These are phyloP conservation scores for Ecliptopera silaceata DNA, from an alignment of 2,888 invertebrate genomes.

Conservation along the genomic window DNA sequence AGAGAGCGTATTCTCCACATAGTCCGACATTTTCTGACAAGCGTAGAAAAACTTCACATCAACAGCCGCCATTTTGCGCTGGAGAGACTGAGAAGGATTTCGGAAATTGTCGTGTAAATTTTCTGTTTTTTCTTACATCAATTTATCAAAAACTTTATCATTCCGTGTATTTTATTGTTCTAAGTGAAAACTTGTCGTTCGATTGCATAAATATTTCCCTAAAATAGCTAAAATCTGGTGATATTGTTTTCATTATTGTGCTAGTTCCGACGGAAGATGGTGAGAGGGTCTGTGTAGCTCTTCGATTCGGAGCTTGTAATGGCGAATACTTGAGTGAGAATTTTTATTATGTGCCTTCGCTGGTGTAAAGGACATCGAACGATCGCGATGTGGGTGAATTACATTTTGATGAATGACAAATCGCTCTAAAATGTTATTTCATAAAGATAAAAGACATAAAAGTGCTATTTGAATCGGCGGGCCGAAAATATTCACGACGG, in stretches of 20 bases:
- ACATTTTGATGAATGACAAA: slow-evolving; percentile 80
- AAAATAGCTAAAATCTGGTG: slow-evolving; percentile 82
- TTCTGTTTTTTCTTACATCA: slow-evolving; percentile 84
- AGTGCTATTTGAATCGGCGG: slow-evolving; percentile 83
- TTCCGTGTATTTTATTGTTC: slow-evolving; percentile 84
- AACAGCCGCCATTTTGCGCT: slow-evolving; percentile 97
- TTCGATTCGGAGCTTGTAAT: slow-evolving; percentile 88
- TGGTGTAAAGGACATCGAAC: slow-evolving; percentile 88
- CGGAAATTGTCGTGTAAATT: slow-evolving; percentile 88
- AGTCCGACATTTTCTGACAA: slow-evolving; percentile 91
- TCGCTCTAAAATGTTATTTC: slow-evolving; percentile 82
- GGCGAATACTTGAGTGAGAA: slow-evolving; percentile 90
- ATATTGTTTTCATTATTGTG: slow-evolving; percentile 88
- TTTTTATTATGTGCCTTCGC: slow-evolving; percentile 89
- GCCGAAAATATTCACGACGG: slow-evolving; percentile 84
- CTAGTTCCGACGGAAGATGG: slow-evolving; percentile 89
- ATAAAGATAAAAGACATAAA: slow-evolving; percentile 79
- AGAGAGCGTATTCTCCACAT: slow-evolving; percentile 63
- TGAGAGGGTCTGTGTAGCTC: slow-evolving; percentile 88
- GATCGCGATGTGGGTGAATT: slow-evolving; percentile 86
- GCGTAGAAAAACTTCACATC: slow-evolving; percentile 97
- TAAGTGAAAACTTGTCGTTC: slow-evolving; percentile 79
- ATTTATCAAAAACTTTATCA: slow-evolving; percentile 81
- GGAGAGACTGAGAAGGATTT: slow-evolving; percentile 90
- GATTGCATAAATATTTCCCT: slow-evolving; percentile 74